A percentile compares a stretch with the other conserved stretches of the same genome.
phyloP scores from a whole-genome alignment of 2,888 invertebrate species.

The Oasisia sp. region DNA sequence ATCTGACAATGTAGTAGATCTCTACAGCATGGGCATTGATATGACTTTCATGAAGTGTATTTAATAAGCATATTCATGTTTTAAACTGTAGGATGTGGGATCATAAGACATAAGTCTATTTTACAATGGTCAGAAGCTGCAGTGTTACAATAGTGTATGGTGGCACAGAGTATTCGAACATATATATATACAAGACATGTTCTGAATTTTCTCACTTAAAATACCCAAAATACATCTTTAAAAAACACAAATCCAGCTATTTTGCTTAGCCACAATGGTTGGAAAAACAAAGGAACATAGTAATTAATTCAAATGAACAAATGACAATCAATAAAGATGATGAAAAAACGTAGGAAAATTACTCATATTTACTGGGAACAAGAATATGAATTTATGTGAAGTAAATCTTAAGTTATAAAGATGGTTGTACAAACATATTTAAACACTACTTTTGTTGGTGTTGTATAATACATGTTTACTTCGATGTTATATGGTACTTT shows the following conservation, averaged over 20 bases:
- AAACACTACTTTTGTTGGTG: background rate
- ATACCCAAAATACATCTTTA: background rate
- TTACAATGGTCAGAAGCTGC: background rate
- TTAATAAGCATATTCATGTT: too few species aligned
- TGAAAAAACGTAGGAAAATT: background rate
- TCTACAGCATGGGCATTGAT: too few species aligned
- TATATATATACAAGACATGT: background rate
- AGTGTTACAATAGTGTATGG: background rate
- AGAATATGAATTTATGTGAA: background rate
- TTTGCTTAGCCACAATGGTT: background rate
- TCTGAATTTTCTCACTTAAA: background rate
- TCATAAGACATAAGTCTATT: too few species aligned
- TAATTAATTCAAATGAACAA: background rate
- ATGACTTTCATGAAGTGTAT: too few species aligned
- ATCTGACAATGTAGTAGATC: too few species aligned
- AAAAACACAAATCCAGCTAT: background rate
- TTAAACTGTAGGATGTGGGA: background rate
- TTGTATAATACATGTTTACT: background rate
- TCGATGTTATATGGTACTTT: too few species aligned
- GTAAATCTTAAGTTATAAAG: background rate
- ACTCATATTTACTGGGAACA: background rate
- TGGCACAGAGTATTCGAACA: background rate
- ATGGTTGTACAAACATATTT: background rate
- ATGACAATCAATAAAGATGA: background rate
- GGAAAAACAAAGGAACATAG: background rate